A percentile compares a stretch with the other conserved stretches of the same genome.
Conservation (phyloP, 2,797 vertebrate species). For the Melanotaenia nigrans region DNA sequence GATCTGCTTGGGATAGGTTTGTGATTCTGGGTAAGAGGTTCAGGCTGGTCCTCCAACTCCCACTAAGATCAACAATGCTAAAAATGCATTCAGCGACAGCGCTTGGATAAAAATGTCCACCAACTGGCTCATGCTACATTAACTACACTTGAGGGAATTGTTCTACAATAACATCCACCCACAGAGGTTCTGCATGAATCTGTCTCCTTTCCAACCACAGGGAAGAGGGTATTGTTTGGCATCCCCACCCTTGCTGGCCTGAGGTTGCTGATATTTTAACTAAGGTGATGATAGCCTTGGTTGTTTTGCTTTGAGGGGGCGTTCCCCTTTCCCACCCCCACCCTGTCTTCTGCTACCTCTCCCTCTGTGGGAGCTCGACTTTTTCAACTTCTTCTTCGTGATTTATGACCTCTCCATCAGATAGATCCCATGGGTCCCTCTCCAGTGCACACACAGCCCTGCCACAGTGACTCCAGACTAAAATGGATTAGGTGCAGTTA, state of each 20-base stretch:
- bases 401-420: conserved; percentile 79
- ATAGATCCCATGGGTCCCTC: conserved; percentile 66
- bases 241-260: conserved; percentile 38
- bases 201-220: conserved; percentile 51
- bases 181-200: conserved; percentile 65
- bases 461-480: conserved; percentile 70
- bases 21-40: conserved; percentile 39
- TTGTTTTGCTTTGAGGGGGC: conserved; percentile 60
- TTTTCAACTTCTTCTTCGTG: conserved; percentile 73
- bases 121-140: conserved; percentile 59
- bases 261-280: conserved; percentile 74
- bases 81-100: conserved; percentile 56
- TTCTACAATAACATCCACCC: conserved; percentile 64
- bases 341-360: conserved; percentile 48
- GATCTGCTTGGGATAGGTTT: conserved; percentile 1
- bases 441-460: conserved; percentile 40
- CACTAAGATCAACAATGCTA: conserved; percentile 47
- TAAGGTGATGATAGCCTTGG: conserved; percentile 72
- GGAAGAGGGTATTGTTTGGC: conserved; percentile 60
- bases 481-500: conserved; percentile 82
- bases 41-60: conserved; percentile 35
- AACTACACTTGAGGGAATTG: conserved; percentile 69
- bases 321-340: conserved; percentile 16
- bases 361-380: conserved; percentile 67
- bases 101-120: conserved; percentile 67